Evolutionary conservation across 1,140 invertebrate genomes (phyloP), one percentile per base, ranked within the genome.

Genomic region (Xylocopa sonorina): DNA sequence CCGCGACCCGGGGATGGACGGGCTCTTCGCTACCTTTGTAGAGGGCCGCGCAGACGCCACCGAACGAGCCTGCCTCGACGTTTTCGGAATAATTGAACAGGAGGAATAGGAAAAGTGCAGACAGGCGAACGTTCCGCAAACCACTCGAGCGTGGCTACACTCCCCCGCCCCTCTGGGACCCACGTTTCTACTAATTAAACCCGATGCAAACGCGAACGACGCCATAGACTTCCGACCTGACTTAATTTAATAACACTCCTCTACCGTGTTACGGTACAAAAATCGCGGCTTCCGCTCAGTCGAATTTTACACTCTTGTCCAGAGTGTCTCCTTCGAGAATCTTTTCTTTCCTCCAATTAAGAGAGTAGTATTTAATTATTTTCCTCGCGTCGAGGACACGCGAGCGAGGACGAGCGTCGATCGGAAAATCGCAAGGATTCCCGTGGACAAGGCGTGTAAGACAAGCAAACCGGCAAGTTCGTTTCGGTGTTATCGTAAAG

Each of bases 401-500:
- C 38, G 38, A 38, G 38, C 38, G 9, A 38, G 3, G 38, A 38
- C 38, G 38, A 38, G 38, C 38, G 9, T 4, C 38, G 38, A 14
- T 12, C n/a, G n/a, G n/a, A n/a, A n/a, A n/a, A n/a, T n/a, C n/a
- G n/a, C n/a, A n/a, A n/a, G n/a, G n/a, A n/a, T n/a, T n/a, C n/a
- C n/a, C n/a, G n/a, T n/a, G 43, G 10, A 12, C 7, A 46, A 46
- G 18, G 10, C 4, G 12, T 16, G 75, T n/a, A n/a, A 55, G 43
- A 51, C n/a, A 9, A 62, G 32, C 68, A 24, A 55, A 18, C 46
- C 29, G 50, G 50, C n/a, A 58, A 64, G 80, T 67, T 83, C 81
- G 51, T 60, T 69, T 32, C 16, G n/a, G 46, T 78, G 72, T 73
- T 81, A 53, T 41, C 82, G 64, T n/a, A 24, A 64, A 68, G 51